Percentiles rank a stretch among this genome's conserved stretches.
Conservation (phyloP, 2,113 vertebrate species). For the Hydropotes inermis region DNA sequence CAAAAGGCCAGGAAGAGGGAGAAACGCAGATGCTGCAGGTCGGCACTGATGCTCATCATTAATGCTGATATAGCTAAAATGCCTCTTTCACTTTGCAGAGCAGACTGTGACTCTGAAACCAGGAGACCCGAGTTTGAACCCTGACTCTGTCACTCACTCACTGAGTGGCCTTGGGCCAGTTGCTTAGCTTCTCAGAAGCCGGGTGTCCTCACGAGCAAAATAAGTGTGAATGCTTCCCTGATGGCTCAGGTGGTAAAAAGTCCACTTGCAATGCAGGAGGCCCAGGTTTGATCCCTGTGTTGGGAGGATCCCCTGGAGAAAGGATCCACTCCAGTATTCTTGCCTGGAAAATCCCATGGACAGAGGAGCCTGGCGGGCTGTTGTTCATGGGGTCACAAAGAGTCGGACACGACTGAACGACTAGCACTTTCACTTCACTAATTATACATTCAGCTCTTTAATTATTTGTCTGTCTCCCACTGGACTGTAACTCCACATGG, state of each 20-base stretch:
- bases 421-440: background rate
- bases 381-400: background rate
- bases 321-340: background rate
- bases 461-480: background rate
- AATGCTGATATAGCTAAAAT: background rate
- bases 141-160: background rate
- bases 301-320: background rate
- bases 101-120: background rate
- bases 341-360: background rate
- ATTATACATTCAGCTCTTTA: background rate
- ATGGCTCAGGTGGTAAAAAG: background rate
- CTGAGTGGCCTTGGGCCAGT: background rate
- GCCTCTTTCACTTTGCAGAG: background rate
- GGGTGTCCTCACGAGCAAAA: background rate
- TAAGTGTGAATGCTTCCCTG: background rate
- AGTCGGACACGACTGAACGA: background rate
- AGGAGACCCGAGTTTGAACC: background rate
- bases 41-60: fast-evolving
- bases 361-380: background rate
- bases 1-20: background rate
- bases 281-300: background rate
- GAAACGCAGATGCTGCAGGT: background rate
- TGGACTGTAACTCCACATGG: background rate
- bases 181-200: background rate
- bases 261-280: background rate